Conservation (phyloP, 2,113 vertebrate species). For the Atractosteus spatula region DNA sequence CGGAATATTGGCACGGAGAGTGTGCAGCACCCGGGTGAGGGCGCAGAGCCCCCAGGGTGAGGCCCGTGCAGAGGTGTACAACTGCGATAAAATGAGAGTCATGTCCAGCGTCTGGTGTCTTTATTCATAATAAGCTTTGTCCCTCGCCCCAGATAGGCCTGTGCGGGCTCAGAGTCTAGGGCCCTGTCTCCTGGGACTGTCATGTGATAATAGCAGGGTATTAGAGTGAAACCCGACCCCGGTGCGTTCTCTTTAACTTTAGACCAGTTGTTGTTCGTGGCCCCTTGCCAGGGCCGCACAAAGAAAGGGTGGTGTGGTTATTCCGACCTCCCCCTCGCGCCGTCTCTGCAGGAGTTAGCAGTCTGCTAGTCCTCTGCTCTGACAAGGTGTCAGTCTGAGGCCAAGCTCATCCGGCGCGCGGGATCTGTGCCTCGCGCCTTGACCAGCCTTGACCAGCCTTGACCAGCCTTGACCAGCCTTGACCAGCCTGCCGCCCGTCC, state of each 20-base stretch:
- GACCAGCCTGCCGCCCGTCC: too few species aligned
- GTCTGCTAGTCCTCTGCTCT: neutral
- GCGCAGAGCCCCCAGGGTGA: too few species aligned
- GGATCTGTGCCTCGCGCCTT: neutral
- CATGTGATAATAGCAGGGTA: slow-evolving; percentile 48
- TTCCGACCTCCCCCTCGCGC: slow-evolving; percentile 23
- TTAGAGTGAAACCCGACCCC: slow-evolving; percentile 51
- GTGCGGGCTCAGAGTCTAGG: neutral
- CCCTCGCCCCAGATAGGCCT: too few species aligned
- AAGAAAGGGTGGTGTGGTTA: slow-evolving; percentile 52
- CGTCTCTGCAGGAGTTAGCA: neutral
- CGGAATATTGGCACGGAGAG: too few species aligned
- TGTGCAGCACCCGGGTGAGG: too few species aligned
- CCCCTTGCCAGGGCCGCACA: slow-evolving; percentile 32
- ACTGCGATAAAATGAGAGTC: too few species aligned
- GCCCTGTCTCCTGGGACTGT: slow-evolving; percentile 13
- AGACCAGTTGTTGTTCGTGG: slow-evolving; percentile 61
- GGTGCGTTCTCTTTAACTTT: slow-evolving; percentile 45
- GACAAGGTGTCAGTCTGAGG: slow-evolving; percentile 8
- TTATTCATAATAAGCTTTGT: too few species aligned
- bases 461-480: too few species aligned
- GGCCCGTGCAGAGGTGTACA: too few species aligned
- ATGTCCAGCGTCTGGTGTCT: too few species aligned
- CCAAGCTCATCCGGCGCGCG: neutral
- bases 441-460: too few species aligned